Percentiles rank a stretch among this genome's conserved stretches.
These are phyloP conservation scores for Cyclina sinensis DNA, from an alignment of 1,140 invertebrate species.

Conservation along the genomic window DNA sequence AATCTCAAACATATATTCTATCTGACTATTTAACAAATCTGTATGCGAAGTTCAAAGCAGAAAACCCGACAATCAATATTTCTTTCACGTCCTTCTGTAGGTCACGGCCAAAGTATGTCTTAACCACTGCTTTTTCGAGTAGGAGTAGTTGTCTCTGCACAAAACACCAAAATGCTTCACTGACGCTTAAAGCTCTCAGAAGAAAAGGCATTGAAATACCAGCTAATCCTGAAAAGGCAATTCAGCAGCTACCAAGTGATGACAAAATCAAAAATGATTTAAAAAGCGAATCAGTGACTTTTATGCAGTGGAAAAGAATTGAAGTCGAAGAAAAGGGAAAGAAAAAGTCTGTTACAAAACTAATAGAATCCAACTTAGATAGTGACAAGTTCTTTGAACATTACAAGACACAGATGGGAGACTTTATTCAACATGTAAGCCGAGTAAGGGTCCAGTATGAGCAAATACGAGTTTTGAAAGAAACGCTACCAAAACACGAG, in stretches of 20 bases:
- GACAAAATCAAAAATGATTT: background rate
- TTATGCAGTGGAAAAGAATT: slow-evolving; percentile 63
- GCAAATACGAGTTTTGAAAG: too few relatives aligned
- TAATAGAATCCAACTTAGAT: too few relatives aligned
- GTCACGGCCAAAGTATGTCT: background rate
- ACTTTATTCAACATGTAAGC: too few relatives aligned
- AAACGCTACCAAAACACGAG: slow-evolving; percentile 6
- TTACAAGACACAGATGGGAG: too few relatives aligned
- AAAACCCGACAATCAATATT: background rate
- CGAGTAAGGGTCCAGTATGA: slow-evolving; percentile 22
- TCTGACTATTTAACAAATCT: slow-evolving; percentile 41
- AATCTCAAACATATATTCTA: slow-evolving; percentile 1
- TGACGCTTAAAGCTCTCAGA: slow-evolving; percentile 2
- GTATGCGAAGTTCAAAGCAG: slow-evolving; percentile 38
- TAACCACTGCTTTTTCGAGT: background rate
- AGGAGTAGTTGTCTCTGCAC: background rate
- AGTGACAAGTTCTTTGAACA: too few relatives aligned
- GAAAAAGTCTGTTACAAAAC: too few relatives aligned
- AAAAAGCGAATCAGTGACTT: background rate
- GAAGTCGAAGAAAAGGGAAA: too few relatives aligned
- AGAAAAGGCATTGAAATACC: background rate
- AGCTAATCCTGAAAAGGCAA: slow-evolving; percentile 36
- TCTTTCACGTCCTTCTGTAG: slow-evolving; percentile 25
- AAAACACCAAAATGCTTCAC: slow-evolving; percentile 20
- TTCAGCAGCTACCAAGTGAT: slow-evolving; percentile 5